Evolutionary conservation across 2,888 invertebrate genomes (phyloP).

Genomic region (Pseudeuparius sepicola): DNA sequence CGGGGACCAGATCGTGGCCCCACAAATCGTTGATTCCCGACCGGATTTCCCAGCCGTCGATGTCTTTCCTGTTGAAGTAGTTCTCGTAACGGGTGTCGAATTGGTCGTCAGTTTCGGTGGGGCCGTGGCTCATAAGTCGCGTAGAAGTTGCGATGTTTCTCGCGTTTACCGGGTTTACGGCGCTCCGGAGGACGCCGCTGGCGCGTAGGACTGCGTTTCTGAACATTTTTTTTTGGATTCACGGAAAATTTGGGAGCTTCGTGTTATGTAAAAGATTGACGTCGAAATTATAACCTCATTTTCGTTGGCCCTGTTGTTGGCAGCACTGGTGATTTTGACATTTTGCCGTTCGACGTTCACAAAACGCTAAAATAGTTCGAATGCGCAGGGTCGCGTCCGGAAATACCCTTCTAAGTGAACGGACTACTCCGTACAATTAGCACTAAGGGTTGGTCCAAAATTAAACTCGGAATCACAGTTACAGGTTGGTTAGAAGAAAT

Average conservation of each 20-base stretch:
- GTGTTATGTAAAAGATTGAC: neutral
- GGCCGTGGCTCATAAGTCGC: constrained; percentile 36
- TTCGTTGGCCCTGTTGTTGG: too few species aligned
- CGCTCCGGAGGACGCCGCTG: constrained; percentile 35
- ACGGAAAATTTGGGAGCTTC: constrained; percentile 3
- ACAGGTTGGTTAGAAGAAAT: too few species aligned
- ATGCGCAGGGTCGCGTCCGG: too few species aligned
- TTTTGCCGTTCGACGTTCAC: too few species aligned
- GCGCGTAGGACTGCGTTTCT: constrained; percentile 41
- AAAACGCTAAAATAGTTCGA: too few species aligned
- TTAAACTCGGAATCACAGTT: too few species aligned
- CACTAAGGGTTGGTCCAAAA: too few species aligned
- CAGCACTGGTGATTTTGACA: too few species aligned
- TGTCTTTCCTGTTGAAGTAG: constrained; percentile 76
- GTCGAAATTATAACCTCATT: constrained; percentile 3
- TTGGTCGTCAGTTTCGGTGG: constrained; percentile 70
- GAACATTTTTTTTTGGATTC: constrained; percentile 48
- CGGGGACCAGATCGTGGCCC: constrained; percentile 87
- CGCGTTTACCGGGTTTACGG: constrained; percentile 18
- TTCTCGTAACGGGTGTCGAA: constrained; percentile 73
- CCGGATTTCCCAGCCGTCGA: constrained; percentile 92
- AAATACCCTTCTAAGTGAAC: too few species aligned
- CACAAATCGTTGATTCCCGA: constrained; percentile 83
- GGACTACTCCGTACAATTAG: too few species aligned
- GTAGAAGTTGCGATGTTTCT: constrained; percentile 20